These are phyloP conservation scores for Paedocypris micromegethes DNA, from an alignment of 2,797 vertebrate species.

Conservation along the genomic window DNA sequence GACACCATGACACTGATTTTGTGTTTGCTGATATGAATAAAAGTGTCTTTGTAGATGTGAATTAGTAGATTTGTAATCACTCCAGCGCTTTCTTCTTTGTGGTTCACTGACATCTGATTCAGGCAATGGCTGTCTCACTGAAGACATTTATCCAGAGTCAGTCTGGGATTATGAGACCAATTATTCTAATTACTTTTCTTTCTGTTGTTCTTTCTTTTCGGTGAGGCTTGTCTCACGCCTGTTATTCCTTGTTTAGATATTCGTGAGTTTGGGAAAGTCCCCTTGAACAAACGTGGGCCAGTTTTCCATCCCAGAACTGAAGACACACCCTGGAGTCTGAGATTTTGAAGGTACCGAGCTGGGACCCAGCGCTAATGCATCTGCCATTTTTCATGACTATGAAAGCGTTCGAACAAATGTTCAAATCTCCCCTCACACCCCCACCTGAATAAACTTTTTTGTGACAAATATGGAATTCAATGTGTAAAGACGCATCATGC, in stretches of 20 bases:
- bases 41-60: not conserved
- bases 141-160: conserved; percentile 58
- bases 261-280: conserved; percentile 55
- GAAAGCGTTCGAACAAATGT: not conserved
- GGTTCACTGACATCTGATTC: conserved; percentile 18
- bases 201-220: conserved; percentile 45
- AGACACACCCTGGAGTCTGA: conserved; percentile 35
- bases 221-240: conserved; percentile 39
- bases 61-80: conserved; percentile 11
- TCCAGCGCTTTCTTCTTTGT: not conserved
- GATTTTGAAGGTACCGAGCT: conserved; percentile 9
- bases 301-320: conserved; percentile 30
- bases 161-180: conserved; percentile 73
- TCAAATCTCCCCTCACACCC: too few species aligned
- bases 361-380: conserved; percentile 1
- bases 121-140: conserved; percentile 15
- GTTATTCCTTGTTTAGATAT: conserved; percentile 59
- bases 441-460: conserved; percentile 1
- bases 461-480: conserved; percentile 19
- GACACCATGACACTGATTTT: too few species aligned
- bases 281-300: conserved; percentile 30
- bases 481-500: conserved; percentile 22
- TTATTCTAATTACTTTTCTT: conserved; percentile 70
- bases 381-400: not conserved
- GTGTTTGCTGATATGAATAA: not conserved